Evolutionary conservation across 2,888 invertebrate species (phyloP).

Genomic region (Agrilus biguttatus): DNA sequence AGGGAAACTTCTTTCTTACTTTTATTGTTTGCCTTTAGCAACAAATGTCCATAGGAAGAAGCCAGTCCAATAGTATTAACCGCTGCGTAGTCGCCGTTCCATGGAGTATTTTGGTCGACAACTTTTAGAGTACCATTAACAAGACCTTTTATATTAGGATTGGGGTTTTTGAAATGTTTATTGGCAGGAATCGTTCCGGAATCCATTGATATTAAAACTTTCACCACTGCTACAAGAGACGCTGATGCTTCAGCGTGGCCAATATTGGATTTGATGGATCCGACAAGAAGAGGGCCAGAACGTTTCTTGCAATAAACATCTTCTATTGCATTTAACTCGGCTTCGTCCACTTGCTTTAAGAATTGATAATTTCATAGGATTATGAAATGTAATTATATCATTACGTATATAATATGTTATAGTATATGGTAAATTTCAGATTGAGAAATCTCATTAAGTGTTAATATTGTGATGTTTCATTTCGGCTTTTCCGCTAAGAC

Average conservation of each 20-base stretch:
- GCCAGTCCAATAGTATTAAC: slow-evolving; percentile 97
- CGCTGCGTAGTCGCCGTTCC: slow-evolving; percentile 78
- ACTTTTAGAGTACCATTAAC: slow-evolving; percentile 64
- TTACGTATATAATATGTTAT: too few relatives aligned
- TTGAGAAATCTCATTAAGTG: too few relatives aligned
- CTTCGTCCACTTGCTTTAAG: slow-evolving; percentile 29
- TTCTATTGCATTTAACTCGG: slow-evolving; percentile 85
- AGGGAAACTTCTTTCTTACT: slow-evolving; percentile 42
- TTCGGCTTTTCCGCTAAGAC: too few relatives aligned
- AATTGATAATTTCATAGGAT: background rate
- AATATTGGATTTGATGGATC: slow-evolving; percentile 95
- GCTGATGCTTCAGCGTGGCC: slow-evolving; percentile 92
- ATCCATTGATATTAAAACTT: slow-evolving; percentile 87
- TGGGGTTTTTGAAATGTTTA: slow-evolving; percentile 76
- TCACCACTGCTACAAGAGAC: slow-evolving; percentile 76
- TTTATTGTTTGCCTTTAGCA: slow-evolving; percentile 67
- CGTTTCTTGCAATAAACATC: slow-evolving; percentile 77
- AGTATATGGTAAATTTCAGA: too few relatives aligned
- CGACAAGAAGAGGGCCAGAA: slow-evolving; percentile 66
- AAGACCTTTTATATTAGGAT: slow-evolving; percentile 77
- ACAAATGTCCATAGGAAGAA: slow-evolving; percentile 82
- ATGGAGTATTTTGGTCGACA: slow-evolving; percentile 64
- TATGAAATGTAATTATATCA: too few relatives aligned
- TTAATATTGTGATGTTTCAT: background rate
- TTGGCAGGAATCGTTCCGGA: slow-evolving; percentile 76